Evolutionary conservation across 2,797 vertebrate species (phyloP).

Genomic region (Oreochromis mossambicus): DNA sequence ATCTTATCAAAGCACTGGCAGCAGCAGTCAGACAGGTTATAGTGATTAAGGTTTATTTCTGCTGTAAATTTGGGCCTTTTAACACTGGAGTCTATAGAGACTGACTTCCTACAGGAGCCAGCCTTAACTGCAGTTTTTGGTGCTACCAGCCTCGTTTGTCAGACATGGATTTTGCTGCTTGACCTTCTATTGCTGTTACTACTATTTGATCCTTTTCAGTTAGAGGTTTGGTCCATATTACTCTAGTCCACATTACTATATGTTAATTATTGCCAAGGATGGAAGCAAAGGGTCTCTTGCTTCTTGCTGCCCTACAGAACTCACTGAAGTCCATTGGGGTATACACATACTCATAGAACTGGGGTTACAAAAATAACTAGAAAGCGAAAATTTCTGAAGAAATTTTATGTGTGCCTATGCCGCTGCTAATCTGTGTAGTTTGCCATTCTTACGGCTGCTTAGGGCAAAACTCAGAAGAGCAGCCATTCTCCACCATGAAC

Average conservation of each 20-base stretch:
- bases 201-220: background rate
- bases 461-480: no score
- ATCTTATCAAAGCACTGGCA: no score
- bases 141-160: background rate
- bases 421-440: no score
- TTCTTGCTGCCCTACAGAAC: background rate
- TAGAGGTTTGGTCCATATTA: accelerated
- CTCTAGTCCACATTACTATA: background rate
- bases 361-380: background rate
- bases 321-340: accelerated
- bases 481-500: no score
- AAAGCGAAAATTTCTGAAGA: no score
- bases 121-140: background rate
- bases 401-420: no score
- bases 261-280: background rate
- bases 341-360: background rate
- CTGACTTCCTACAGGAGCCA: background rate
- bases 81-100: background rate
- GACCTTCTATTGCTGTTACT: background rate
- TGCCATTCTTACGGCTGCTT: no score
- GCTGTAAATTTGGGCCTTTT: background rate
- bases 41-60: background rate
- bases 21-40: no score
- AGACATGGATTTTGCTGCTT: accelerated
- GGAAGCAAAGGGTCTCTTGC: background rate